Conservation (phyloP, 2,113 vertebrate genomes). For the Varanus salvator region DNA sequence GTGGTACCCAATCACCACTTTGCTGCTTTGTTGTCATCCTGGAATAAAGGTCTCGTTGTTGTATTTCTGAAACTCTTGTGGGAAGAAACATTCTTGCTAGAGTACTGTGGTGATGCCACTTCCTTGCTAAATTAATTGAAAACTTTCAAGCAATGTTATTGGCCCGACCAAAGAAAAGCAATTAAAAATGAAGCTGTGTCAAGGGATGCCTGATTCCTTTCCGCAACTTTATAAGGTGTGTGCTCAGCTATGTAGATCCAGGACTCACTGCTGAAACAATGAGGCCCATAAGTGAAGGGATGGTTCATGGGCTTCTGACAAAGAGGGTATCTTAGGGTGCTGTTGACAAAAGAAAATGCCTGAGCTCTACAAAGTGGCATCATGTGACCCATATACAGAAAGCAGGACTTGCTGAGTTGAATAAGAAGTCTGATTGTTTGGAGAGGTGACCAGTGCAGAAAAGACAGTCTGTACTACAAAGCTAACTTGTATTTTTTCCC, state of each 20-base stretch:
- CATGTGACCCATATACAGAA: neutral
- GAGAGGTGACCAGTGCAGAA: neutral
- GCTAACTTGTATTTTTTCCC: neutral
- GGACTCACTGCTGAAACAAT: neutral
- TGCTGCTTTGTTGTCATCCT: neutral
- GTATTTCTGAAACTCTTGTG: neutral
- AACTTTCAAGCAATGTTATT: neutral
- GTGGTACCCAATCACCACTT: neutral
- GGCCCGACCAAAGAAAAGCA: constrained; percentile 8
- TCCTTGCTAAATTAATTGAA: constrained; percentile 15
- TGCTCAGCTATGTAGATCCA: neutral
- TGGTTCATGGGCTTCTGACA: neutral
- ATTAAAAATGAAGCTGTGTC: neutral
- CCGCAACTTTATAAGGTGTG: neutral
- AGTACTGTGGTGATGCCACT: constrained; percentile 12
- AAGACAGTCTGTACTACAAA: neutral
- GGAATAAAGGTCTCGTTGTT: constrained; percentile 12
- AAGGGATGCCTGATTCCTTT: neutral
- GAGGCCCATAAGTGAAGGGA: neutral
- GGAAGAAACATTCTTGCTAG: constrained; percentile 18
- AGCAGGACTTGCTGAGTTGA: neutral
- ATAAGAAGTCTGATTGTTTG: neutral
- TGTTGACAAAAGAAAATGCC: neutral
- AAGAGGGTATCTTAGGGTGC: neutral
- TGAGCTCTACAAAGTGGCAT: neutral